Percentiles rank a stretch among this genome's conserved stretches.
These are phyloP conservation scores for Manduca sexta DNA, from an alignment of 1,140 invertebrate genomes.

Conservation along the genomic window DNA sequence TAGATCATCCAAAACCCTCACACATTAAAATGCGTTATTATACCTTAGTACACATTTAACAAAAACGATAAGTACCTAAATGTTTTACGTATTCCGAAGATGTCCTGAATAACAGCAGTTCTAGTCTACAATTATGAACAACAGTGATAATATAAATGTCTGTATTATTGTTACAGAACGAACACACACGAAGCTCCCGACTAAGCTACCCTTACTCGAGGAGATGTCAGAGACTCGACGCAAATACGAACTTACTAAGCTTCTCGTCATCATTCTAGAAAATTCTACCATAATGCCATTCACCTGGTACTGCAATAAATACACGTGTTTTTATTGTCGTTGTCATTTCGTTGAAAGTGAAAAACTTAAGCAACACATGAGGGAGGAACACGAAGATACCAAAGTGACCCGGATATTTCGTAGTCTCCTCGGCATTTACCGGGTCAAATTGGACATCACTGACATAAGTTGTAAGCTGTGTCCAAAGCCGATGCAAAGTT, in stretches of 20 bases:
- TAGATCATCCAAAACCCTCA: too few species aligned
- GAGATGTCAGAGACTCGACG: slow-evolving; percentile 7
- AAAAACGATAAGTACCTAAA: too few species aligned
- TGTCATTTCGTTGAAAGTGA: slow-evolving; percentile 26
- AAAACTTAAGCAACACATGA: slow-evolving; percentile 21
- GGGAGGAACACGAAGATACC: slow-evolving; percentile 19
- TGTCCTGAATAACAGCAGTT: too few species aligned
- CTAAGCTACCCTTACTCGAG: background rate
- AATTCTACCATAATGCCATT: slow-evolving; percentile 44
- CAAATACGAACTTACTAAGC: slow-evolving; percentile 18
- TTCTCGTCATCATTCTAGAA: slow-evolving; percentile 27
- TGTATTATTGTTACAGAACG: too few species aligned
- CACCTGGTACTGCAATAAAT: slow-evolving; percentile 38
- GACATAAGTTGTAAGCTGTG: slow-evolving; percentile 22
- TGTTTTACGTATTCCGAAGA: too few species aligned
- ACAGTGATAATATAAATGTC: too few species aligned
- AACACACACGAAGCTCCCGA: background rate
- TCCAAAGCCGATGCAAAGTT: slow-evolving; percentile 2
- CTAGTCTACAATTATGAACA: too few species aligned
- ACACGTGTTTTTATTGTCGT: slow-evolving; percentile 50
- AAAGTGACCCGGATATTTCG: slow-evolving; percentile 13
- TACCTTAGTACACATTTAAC: too few species aligned
- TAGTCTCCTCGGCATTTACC: slow-evolving; percentile 2
- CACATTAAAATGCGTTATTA: too few species aligned
- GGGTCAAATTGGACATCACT: slow-evolving; percentile 23